Evolutionary conservation across 2,888 invertebrate species (phyloP), one percentile per base, ranked within the genome.

Genomic region (Trichogramma evanescens): DNA sequence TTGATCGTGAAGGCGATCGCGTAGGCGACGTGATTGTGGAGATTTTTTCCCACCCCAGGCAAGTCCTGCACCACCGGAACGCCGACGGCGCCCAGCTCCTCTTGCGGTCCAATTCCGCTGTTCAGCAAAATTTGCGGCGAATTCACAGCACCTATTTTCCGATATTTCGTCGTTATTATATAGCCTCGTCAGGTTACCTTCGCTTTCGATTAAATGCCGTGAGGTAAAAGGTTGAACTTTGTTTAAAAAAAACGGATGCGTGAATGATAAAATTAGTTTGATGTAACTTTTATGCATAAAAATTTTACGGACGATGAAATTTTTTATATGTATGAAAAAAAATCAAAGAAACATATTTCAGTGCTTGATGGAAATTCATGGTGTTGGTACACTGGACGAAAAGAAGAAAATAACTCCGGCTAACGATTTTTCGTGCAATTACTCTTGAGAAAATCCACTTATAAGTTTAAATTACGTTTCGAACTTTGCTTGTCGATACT

Each of bases 101-200:
- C 84, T 2, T 83, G 83, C 42, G 90, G 90, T 0, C 94, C 94
- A 8, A 96, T 83, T 7, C 97, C 97, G 66, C 95, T 95, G 49
- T 95, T 83, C 71, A 96, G 83, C 9, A 98, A 84, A 52, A 98
- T 81, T 75, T 98, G 97, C 0, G 97, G 96, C 0, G 95, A 91
- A 67, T 93, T 96, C 1, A 98, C 91, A 8, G 97, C 91, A 0
- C 97, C 93, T 6, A 84, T 10, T 26, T 26, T 26, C 26, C 26
- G 26, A 26, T 26, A 26, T 26, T 26, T 26, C 26, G 26, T 26
- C 26, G 26, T 26, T 26, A 26, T 26, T 26, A 3, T 26, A 26
- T 26, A 26, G 26, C 26, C 26, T 26, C 26, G 26, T 26, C 26
- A 26, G 26, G 3, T 26, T 26, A 26, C 26, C 26, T 26, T 26